Evolutionary conservation across 2,888 invertebrate genomes (phyloP).

Genomic region (Tachystola acroxantha): DNA sequence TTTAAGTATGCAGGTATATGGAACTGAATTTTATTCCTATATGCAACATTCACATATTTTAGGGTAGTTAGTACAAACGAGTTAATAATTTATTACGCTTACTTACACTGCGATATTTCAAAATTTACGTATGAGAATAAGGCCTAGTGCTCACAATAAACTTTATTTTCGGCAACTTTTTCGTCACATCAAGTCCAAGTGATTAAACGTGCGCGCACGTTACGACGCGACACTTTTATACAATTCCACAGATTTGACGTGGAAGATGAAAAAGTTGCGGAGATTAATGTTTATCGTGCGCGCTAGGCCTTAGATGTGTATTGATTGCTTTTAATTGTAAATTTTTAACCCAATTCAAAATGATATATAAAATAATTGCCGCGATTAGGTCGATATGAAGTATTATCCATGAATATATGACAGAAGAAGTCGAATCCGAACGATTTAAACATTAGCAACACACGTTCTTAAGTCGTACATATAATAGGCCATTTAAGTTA

Average conservation of each 20-base stretch:
- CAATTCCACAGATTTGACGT: too few species aligned
- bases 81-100: slow-evolving; percentile 9
- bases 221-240: too few species aligned
- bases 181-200: too few species aligned
- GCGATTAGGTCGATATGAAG: slow-evolving; percentile 33
- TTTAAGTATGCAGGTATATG: slow-evolving; percentile 27
- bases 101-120: slow-evolving; percentile 10
- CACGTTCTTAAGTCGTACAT: slow-evolving; percentile 46
- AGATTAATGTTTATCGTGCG: slow-evolving; percentile 13
- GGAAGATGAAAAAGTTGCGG: too few species aligned
- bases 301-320: not conserved
- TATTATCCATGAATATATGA: slow-evolving; percentile 19
- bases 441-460: slow-evolving; percentile 63
- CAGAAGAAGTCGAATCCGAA: slow-evolving; percentile 53
- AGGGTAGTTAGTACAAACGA: slow-evolving; percentile 49
- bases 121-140: slow-evolving; percentile 36
- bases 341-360: slow-evolving; percentile 10
- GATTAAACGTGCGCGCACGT: too few species aligned
- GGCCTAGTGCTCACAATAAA: too few species aligned
- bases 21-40: slow-evolving; percentile 37
- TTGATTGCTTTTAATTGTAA: too few species aligned
- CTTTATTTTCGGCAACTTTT: too few species aligned
- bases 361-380: slow-evolving; percentile 38
- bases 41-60: slow-evolving; percentile 51
- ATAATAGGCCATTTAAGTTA: slow-evolving; percentile 70